phyloP scores from a whole-genome alignment of 1,140 invertebrate genomes.

The Drosophila punjabiensis region DNA sequence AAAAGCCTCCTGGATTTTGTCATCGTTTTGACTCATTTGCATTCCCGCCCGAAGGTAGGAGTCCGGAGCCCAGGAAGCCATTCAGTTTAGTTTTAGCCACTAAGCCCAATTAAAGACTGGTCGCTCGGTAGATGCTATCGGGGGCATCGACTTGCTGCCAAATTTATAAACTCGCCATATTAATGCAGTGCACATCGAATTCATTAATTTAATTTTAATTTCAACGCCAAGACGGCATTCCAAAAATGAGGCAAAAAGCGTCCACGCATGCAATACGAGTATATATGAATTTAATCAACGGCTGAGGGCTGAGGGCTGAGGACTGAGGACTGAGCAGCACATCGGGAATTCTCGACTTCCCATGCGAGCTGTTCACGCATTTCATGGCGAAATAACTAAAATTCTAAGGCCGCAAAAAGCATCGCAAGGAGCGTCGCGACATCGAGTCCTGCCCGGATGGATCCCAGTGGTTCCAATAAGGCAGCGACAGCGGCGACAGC shows the following conservation, averaged over 20 bases:
- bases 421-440: conserved; percentile 28
- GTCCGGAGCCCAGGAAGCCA: neutral
- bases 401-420: conserved; percentile 66
- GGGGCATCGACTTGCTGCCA: conserved; percentile 23
- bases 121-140: neutral
- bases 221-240: conserved; percentile 79
- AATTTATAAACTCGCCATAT: conserved; percentile 32
- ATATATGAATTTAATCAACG: conserved; percentile 78
- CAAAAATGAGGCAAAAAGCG: conserved; percentile 71
- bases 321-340: neutral
- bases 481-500: conserved; percentile 28
- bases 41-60: neutral
- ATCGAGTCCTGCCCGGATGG: conserved; percentile 32
- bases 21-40: conserved; percentile 36
- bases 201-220: conserved; percentile 82
- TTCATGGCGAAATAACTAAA: conserved; percentile 77
- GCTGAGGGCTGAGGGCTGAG: conserved; percentile 34
- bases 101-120: conserved; percentile 44
- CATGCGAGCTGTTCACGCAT: conserved; percentile 77
- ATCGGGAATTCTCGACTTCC: conserved; percentile 71
- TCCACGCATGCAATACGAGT: conserved; percentile 52
- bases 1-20: conserved; percentile 37
- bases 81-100: conserved; percentile 12
- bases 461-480: conserved; percentile 7
- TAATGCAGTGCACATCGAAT: conserved; percentile 39